Conservation (phyloP, 2,113 vertebrate species). For the Hassar affinis region DNA sequence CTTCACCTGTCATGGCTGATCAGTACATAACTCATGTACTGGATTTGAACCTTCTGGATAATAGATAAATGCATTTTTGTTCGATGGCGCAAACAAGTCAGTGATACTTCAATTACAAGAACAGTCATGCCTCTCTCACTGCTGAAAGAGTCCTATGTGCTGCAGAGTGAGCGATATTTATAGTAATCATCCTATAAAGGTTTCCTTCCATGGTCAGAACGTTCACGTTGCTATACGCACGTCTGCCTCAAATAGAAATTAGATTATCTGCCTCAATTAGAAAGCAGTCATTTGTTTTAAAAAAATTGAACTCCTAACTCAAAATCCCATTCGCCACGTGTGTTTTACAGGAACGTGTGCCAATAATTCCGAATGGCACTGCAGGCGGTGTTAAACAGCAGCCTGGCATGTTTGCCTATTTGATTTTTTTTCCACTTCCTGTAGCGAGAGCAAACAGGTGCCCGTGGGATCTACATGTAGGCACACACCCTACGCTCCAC, state of each 20-base stretch:
- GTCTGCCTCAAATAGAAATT: slow-evolving; percentile 40
- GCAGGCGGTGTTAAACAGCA: slow-evolving; percentile 4
- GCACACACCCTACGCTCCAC: slow-evolving; percentile 14
- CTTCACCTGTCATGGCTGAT: too few relatives aligned
- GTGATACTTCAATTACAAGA: not conserved
- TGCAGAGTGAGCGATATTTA: slow-evolving; percentile 43
- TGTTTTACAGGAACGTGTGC: too few relatives aligned
- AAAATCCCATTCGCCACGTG: too few relatives aligned
- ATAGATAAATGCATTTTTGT: not conserved
- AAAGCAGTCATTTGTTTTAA: not conserved
- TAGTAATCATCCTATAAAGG: slow-evolving; percentile 40
- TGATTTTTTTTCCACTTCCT: slow-evolving; percentile 10
- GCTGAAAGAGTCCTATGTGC: not conserved
- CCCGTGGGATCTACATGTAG: slow-evolving; percentile 14
- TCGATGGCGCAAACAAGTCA: not conserved
- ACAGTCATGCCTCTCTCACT: not conserved
- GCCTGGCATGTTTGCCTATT: not conserved
- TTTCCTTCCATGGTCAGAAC: slow-evolving; percentile 29
- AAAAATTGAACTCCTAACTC: not conserved
- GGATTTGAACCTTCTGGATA: not conserved
- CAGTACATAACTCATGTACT: not conserved
- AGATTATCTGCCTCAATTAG: not conserved
- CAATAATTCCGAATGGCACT: not conserved
- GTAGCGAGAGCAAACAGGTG: slow-evolving; percentile 22
- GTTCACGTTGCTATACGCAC: slow-evolving; percentile 33